Percentiles rank a stretch among this genome's conserved stretches.
These are phyloP conservation scores for Andricus curvator DNA, from an alignment of 2,888 invertebrate species.

Conservation along the genomic window DNA sequence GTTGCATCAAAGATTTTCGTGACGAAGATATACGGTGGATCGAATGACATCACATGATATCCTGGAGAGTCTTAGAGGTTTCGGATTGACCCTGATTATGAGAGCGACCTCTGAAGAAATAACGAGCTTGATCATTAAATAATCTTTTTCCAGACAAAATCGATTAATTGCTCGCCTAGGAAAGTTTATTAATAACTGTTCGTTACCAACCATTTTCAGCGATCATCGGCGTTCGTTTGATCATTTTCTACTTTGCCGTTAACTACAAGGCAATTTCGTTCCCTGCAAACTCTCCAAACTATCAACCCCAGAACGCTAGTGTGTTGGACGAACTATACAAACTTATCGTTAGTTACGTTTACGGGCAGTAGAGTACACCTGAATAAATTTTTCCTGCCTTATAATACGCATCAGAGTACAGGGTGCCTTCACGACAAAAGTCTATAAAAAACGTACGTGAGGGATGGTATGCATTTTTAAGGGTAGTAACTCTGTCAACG, in stretches of 20 bases:
- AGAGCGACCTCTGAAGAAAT: neutral
- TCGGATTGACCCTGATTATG: conserved; percentile 28
- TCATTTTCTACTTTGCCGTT: conserved; percentile 53
- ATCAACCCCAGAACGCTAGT: conserved; percentile 46
- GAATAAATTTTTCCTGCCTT: conserved; percentile 35
- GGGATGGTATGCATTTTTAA: conserved; percentile 66
- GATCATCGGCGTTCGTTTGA: conserved; percentile 57
- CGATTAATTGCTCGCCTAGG: neutral
- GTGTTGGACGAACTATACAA: conserved; percentile 41
- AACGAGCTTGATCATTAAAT: neutral
- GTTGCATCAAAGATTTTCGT: conserved; percentile 38
- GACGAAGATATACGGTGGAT: conserved; percentile 19
- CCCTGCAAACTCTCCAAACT: conserved; percentile 53
- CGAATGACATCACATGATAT: conserved; percentile 30
- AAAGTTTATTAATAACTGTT: conserved; percentile 56
- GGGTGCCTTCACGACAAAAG: conserved; percentile 44
- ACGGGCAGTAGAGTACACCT: conserved; percentile 47
- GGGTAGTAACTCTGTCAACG: conserved; percentile 66
- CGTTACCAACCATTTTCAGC: conserved; percentile 55
- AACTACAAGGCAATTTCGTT: conserved; percentile 57
- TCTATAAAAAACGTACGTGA: conserved; percentile 63
- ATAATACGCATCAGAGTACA: neutral
- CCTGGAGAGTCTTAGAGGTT: conserved; percentile 25
- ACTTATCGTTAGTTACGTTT: conserved; percentile 58
- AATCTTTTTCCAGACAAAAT: neutral